These are phyloP conservation scores for Meliscaeva auricollis DNA, from an alignment of 2,888 invertebrate genomes.

Conservation along the genomic window DNA sequence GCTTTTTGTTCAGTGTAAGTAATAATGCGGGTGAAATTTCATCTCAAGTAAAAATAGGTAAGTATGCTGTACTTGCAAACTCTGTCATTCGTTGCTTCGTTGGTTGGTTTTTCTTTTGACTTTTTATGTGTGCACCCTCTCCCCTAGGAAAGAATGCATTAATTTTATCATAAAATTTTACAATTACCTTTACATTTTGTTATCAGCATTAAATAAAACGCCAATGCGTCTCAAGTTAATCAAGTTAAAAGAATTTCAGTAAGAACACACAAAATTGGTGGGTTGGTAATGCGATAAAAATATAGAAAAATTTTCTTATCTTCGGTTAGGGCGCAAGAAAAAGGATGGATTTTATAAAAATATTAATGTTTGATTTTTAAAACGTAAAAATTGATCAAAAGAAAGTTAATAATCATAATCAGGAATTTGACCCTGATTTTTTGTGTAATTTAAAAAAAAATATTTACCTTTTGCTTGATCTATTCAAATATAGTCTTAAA, in stretches of 20 bases:
- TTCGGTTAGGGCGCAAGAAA: no score
- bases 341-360: no score
- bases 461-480: no score
- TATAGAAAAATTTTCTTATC: no score
- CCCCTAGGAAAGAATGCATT: background rate
- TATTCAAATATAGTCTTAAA: no score
- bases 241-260: background rate
- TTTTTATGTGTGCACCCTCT: background rate
- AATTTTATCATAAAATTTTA: slow-evolving; percentile 41
- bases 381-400: no score
- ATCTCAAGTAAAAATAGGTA: slow-evolving; percentile 1
- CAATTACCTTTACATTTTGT: slow-evolving; percentile 23
- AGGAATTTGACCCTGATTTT: no score
- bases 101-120: slow-evolving; percentile 8
- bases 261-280: background rate
- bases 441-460: no score
- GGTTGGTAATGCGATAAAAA: no score
- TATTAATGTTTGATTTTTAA: no score
- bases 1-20: slow-evolving; percentile 1
- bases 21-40: background rate
- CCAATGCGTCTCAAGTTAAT: background rate
- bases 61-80: background rate
- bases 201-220: slow-evolving; percentile 26
- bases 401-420: no score
- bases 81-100: background rate